A percentile compares a stretch with the other conserved stretches of the same genome.
These are phyloP conservation scores for Sardina pilchardus DNA, from an alignment of 2,113 vertebrate genomes.

Conservation along the genomic window DNA sequence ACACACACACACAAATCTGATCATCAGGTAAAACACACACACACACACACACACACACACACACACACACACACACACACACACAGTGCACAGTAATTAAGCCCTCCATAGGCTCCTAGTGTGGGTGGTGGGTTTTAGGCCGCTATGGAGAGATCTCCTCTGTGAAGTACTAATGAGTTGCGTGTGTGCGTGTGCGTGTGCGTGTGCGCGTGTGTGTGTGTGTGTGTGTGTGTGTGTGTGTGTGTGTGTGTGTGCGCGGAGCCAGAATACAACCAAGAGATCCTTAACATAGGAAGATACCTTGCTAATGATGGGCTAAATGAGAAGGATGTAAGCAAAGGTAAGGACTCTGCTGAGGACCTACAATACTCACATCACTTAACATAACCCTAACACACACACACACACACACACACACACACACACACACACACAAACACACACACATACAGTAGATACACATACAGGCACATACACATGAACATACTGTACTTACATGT, in stretches of 20 bases:
- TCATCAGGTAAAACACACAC: too few species aligned
- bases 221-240: background rate
- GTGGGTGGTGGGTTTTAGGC: background rate
- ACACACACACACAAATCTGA: background rate
- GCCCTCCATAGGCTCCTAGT: background rate
- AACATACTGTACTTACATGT: too few species aligned
- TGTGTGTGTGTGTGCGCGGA: background rate
- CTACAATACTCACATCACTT: background rate
- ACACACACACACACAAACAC: background rate
- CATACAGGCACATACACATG: background rate
- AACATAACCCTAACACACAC: background rate
- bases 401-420: background rate
- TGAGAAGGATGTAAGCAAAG: background rate
- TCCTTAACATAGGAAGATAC: background rate
- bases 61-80: background rate
- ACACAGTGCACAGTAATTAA: background rate
- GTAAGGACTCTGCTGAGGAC: background rate
- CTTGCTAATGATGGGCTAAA: background rate
- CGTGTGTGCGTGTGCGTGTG: background rate
- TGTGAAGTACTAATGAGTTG: background rate
- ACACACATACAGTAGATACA: background rate
- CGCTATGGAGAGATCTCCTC: background rate
- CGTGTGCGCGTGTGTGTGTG: background rate
- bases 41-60: background rate
- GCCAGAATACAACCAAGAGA: background rate